Base-by-base conservation (phyloP, 1,140 invertebrate genomes). In the Dendrolimus punctatus region DNA sequence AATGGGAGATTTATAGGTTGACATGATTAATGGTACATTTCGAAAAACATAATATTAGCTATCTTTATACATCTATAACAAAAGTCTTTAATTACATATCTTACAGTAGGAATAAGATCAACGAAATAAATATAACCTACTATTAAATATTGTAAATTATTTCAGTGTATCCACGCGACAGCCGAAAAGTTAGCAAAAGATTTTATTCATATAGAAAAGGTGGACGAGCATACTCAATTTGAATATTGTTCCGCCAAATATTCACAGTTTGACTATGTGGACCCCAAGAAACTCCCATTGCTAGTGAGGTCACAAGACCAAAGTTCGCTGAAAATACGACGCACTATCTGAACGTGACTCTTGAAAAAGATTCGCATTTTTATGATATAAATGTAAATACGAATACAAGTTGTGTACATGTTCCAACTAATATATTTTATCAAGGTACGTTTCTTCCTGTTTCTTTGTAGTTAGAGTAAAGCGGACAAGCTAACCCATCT, bases 351-450 rank as follows among this genome's bases (percentile, higher is more conserved):
- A 73, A 87, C 10, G 90, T 96, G 66, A 68, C 82, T 1, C 69
- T 96, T 4, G 91, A 91, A 58, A 86, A 89, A 41, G 92, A 96
- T 76, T 91, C 92, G 1, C 93, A 97, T 82, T 98, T 98, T 77
- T 94, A 94, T 80, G 92, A 94, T 73, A 92, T 96, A 43, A 89
- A 90, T 2, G 94, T 98, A 5, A 97, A 97, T 77, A 93, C 93
- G 5, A 92, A 88, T 52, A 89, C 91, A 54, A 97, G 96, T 71
- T 93, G 96, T 42, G 93, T 99, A 39, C 97, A 99, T 80, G 94
- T 99, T 7, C 97, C 98, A 1, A 96, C 96, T 3, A 98, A 97
- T 88, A 94, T 99, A 10, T 98, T 92, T 84, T 96, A 98, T 79
- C 87, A 88, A 90, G 90, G 94, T 95, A 88, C 87, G 76, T 82